phyloP scores from a whole-genome alignment of 64 coral and sea anemone genomes.

The Pachyseris speciosa region DNA sequence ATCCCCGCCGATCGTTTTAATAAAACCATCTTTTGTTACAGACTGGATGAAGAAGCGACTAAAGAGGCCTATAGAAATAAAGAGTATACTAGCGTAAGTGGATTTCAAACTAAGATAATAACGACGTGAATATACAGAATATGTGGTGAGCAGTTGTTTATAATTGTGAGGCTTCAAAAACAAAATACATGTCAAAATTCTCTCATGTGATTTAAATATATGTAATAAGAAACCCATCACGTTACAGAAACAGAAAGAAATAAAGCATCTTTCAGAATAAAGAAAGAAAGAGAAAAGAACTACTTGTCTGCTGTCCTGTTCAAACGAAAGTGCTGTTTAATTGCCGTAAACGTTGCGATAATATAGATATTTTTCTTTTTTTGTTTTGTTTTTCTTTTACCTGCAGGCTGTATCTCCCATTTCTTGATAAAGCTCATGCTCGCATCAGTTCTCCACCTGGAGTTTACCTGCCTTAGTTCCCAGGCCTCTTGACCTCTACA shows the following conservation, averaged over 20 bases:
- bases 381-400: too few species aligned
- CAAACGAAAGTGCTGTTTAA: not conserved
- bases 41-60: conserved; percentile 91
- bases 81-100: not conserved
- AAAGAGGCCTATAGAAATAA: conserved; percentile 59
- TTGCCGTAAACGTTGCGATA: not conserved
- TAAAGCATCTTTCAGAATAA: too few species aligned
- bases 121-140: not conserved
- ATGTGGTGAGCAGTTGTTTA: too few species aligned
- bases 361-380: not conserved
- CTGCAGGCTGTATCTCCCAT: conserved; percentile 68
- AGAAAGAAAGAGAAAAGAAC: too few species aligned
- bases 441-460: conserved; percentile 58
- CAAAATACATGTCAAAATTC: too few species aligned
- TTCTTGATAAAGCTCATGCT: conserved; percentile 53
- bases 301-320: too few species aligned
- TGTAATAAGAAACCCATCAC: too few species aligned
- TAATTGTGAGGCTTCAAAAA: too few species aligned
- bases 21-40: conserved; percentile 30
- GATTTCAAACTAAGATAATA: not conserved
- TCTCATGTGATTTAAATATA: too few species aligned
- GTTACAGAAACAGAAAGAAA: too few species aligned
- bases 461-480: conserved; percentile 63
- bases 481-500: conserved; percentile 66
- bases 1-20: conserved; percentile 62